phyloP scores from a whole-genome alignment of 1,140 invertebrate genomes.

The Leptinotarsa texana region DNA sequence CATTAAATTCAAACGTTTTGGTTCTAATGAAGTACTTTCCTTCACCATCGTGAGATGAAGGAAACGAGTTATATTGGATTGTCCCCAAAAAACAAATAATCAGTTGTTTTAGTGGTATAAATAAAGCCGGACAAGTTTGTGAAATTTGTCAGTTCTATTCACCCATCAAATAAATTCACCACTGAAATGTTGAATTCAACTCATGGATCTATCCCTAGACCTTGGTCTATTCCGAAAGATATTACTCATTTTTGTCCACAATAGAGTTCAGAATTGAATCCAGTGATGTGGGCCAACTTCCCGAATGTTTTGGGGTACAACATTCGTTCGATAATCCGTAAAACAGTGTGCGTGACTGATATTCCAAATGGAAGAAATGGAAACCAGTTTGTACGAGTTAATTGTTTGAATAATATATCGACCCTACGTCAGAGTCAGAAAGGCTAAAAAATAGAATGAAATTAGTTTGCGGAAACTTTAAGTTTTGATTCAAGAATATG shows the following conservation, averaged over 20 bases:
- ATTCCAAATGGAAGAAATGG: constrained; percentile 3
- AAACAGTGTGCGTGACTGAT: constrained; percentile 21
- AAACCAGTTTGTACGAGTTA: constrained; percentile 14
- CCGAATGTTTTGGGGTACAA: not conserved
- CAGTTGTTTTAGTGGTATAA: no score
- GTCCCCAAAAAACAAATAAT: no score
- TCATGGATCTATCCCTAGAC: not conserved
- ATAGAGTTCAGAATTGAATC: not conserved
- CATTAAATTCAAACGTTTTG: no score
- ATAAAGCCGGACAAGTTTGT: no score
- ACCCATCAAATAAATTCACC: not conserved
- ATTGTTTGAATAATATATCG: constrained; percentile 16
- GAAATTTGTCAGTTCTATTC: no score
- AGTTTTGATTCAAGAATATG: no score
- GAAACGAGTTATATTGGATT: no score
- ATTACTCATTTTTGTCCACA: not conserved
- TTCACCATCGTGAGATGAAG: no score
- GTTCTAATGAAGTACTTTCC: no score
- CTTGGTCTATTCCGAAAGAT: no score
- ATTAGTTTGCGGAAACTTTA: not conserved
- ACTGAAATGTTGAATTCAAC: not conserved
- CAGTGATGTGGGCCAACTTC: not conserved
- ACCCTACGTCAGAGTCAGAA: not conserved
- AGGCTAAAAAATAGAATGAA: not conserved
- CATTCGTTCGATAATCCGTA: constrained; percentile 11